phyloP scores from a whole-genome alignment of 2,797 vertebrate species.

The Sylvia borin region DNA sequence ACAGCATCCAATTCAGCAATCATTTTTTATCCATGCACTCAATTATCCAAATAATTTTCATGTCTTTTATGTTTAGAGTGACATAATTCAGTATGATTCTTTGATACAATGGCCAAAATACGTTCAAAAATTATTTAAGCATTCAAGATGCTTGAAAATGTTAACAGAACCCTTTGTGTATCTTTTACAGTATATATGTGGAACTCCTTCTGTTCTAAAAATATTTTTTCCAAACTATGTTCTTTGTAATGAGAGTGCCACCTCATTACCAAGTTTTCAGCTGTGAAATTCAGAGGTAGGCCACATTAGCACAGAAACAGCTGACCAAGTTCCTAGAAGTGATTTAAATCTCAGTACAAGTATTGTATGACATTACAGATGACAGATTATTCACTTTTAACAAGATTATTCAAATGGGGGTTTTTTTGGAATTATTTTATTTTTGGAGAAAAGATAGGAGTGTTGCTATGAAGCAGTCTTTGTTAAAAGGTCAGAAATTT shows the following conservation, averaged over 20 bases:
- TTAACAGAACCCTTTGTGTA: background rate
- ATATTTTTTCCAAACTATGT: background rate
- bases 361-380: background rate
- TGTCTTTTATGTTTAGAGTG: background rate
- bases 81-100: background rate
- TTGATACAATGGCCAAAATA: background rate
- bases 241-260: background rate
- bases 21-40: background rate
- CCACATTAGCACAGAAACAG: background rate
- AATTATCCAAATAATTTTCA: background rate
- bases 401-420: background rate
- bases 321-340: background rate
- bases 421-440: background rate
- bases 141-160: conserved; percentile 5
- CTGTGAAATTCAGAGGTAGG: background rate
- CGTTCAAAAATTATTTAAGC: background rate
- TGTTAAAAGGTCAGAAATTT: background rate
- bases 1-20: background rate
- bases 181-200: background rate
- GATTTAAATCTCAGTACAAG: background rate
- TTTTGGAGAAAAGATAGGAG: background rate
- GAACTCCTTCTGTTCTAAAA: conserved; percentile 1
- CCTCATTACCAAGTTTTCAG: background rate
- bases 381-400: background rate
- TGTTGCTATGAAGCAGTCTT: background rate